phyloP scores from a whole-genome alignment of 2,113 vertebrate genomes.

The Eurystomus gularis region DNA sequence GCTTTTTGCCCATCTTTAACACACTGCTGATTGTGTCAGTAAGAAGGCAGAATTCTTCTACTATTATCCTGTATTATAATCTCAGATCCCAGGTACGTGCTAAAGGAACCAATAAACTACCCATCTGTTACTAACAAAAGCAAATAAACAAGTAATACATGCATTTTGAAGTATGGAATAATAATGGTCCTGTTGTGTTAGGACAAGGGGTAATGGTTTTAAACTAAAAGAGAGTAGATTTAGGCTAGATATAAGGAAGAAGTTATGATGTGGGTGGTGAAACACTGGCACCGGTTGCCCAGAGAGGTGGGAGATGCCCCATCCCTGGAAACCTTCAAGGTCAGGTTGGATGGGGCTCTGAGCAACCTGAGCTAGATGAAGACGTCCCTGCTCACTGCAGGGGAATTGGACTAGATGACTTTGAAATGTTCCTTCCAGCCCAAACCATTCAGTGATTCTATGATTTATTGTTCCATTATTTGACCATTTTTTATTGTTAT shows the following conservation, averaged over 20 bases:
- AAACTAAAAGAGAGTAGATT: not conserved
- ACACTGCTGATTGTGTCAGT: not conserved
- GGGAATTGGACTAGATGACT: not conserved
- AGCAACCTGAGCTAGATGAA: not conserved
- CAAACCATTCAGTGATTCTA: not conserved
- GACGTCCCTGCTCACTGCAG: not conserved
- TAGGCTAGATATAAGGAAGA: not conserved
- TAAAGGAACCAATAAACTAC: not conserved
- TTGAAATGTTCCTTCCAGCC: not conserved
- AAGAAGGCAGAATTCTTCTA: not conserved
- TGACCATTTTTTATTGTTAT: not conserved
- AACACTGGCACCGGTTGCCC: no score
- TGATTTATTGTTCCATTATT: not conserved
- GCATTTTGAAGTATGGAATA: not conserved
- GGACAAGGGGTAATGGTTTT: not conserved
- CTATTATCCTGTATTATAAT: not conserved
- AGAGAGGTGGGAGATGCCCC: not conserved
- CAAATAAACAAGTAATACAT: not conserved
- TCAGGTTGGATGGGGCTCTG: not conserved
- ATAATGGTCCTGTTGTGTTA: not conserved
- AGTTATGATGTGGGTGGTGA: not conserved
- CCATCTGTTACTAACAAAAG: not conserved
- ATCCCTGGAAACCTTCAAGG: not conserved
- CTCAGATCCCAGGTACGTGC: not conserved
- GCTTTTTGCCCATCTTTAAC: not conserved